Evolutionary conservation across 35 echinoderm and acorn worm genomes (phyloP).

Genomic region (Apostichopus japonicus): DNA sequence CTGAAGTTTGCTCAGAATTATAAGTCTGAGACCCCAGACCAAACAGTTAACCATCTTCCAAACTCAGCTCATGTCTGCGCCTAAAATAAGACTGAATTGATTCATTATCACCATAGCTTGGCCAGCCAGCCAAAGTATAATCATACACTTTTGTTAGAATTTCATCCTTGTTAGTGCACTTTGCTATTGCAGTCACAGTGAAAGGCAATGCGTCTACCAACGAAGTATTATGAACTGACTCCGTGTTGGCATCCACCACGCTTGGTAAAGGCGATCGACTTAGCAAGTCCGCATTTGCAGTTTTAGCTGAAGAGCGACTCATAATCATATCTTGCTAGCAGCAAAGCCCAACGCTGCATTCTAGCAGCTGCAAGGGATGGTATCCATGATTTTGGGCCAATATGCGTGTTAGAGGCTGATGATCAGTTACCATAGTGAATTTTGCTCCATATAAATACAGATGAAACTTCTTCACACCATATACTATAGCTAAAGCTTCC

Average conservation of each 20-base stretch:
- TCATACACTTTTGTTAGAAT: constrained; percentile 37
- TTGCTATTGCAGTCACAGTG: constrained; percentile 48
- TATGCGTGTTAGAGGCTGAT: constrained; percentile 61
- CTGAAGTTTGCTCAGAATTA: constrained; percentile 54
- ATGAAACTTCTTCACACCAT: constrained; percentile 64
- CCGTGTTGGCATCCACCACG: no score
- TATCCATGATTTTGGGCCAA: constrained; percentile 2
- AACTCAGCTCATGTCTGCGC: constrained; percentile 63
- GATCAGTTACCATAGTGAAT: constrained; percentile 66
- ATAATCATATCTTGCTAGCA: constrained; percentile 54
- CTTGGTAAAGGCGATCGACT: background rate
- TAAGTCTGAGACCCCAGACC: constrained; percentile 65
- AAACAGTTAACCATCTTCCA: constrained; percentile 55
- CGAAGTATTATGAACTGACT: no score
- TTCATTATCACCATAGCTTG: background rate
- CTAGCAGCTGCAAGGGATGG: constrained; percentile 55
- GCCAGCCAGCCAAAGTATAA: constrained; percentile 49
- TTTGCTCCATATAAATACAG: constrained; percentile 62
- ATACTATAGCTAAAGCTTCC: constrained; percentile 65
- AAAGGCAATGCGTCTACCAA: constrained; percentile 32
- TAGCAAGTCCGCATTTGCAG: constrained; percentile 1
- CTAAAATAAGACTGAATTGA: constrained; percentile 49
- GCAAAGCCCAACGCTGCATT: constrained; percentile 62
- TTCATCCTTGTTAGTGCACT: constrained; percentile 51
- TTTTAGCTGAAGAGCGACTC: background rate